Base-by-base conservation (phyloP, 2,113 vertebrate genomes). In the Balaeniceps rex region DNA sequence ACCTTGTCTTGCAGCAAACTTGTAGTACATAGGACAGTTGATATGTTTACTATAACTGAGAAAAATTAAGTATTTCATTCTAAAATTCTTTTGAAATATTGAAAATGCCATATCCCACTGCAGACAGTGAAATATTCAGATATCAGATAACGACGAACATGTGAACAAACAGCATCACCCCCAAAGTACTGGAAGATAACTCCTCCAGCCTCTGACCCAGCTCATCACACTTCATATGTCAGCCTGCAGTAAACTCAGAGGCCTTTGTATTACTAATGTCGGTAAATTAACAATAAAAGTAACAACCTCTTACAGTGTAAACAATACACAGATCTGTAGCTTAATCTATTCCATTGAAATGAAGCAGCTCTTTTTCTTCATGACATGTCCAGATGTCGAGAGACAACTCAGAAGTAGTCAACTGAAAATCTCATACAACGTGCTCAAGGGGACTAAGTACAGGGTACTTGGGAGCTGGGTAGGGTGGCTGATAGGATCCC, bases 101-200 rank as follows among this genome's bases (percentile, higher is more conserved):
- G 42, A 64, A n/a, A 79, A 72, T 24, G 44, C 24, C 26, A 10
- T 12, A 19, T 51, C 28, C 33, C 19, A 17, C 18, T 11, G 47
- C 23, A 63, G 68, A n/a, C 15, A 6, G 4, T 22, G 54, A 79
- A 49, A 36, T 23, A 74, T 10, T 17, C 38, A n/a, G 24, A 26
- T 0, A 33, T 4, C 42, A 64, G 44, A 24, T 12, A n/a, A 26
- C 2, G 8, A 31, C 2, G 4, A 51, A 47, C 14, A 29, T 0
- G 2, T 24, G 51, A 75, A 14, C 26, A 19, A 42, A 36, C 15
- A 14, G 21, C 33, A 47, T 24, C 57, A 4, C 14, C 21, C 17
- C 17, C 34, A 1, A 14, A 46, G 51, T 4, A 28, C 22, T 9
- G 33, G 6, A 14, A 79, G 22, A 6, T 1, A 22, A 74, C 10